Evolutionary conservation across 2,888 invertebrate genomes (phyloP), one percentile per base, ranked within the genome.

Genomic region (Selenia dentaria): DNA sequence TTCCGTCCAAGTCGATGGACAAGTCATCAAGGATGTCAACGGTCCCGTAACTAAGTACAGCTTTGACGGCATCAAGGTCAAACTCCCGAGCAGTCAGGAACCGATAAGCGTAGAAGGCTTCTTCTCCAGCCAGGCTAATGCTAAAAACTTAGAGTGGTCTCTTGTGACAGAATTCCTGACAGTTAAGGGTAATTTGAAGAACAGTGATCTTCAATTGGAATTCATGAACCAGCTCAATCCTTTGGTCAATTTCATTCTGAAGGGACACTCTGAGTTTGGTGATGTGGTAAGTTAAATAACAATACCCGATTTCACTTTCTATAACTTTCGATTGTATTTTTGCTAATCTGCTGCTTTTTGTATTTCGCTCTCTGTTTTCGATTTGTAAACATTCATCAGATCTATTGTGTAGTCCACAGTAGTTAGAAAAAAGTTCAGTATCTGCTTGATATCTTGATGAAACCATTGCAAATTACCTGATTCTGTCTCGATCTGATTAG

Each of bases 171-270:
- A 93, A 33, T 79, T 83, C 1, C 35, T 93, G 4, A 82, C 92
- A 25, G 66, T 92, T 6, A 86, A 91, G 29, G 86, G 85, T 0
- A 80, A 83, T n/a, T 41, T 83, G 0, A 85, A 81, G n/a, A 76
- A 80, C 1, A 63, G 74, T 1, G 83, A 91, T 20, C 68, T 91
- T 9, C 89, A 83, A 22, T 47, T 93, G 0, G 88, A 92, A 49
- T 87, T 94, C 48, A 78, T 89, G 48, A 94, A 94, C 54, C 91
- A 91, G 0, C 76, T 93, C 34, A 93, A 93, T 60, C 93, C 93
- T 0, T 83, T 85, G 29, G 67, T 92, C 27, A 94, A 94, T 59
- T 93, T 95, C 71, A 92, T 90, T 40, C 16, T 94, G 2, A 89
- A 92, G 24, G 94, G 92, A 60, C 92, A 93, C 41, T 77, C 86